These are phyloP conservation scores for Megastigmus dorsalis DNA, from an alignment of 2,888 invertebrate species.

Conservation along the genomic window DNA sequence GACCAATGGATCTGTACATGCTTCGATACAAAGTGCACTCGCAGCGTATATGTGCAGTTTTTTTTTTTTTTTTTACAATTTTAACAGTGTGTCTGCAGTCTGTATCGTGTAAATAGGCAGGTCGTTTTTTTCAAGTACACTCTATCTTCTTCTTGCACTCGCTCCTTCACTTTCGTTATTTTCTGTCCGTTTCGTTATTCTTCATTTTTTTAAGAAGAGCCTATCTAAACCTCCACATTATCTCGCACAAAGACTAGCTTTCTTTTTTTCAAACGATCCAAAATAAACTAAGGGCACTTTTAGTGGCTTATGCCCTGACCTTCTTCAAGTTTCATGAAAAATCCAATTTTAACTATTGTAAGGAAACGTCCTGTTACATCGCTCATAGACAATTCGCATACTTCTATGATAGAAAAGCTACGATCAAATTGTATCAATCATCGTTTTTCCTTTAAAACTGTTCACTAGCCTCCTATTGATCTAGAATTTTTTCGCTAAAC, in stretches of 20 bases:
- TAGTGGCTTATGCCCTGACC: conserved; percentile 72
- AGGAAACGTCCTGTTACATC: conserved; percentile 79
- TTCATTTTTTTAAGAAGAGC: conserved; percentile 63
- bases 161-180: conserved; percentile 55
- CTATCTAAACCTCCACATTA: conserved; percentile 69
- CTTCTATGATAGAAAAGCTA: conserved; percentile 70
- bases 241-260: conserved; percentile 71
- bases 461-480: conserved; percentile 61
- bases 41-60: conserved; percentile 67
- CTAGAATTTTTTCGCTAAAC: conserved; percentile 62
- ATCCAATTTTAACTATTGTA: conserved; percentile 79
- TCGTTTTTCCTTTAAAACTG: conserved; percentile 63
- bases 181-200: conserved; percentile 55
- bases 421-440: conserved; percentile 78
- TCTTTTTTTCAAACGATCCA: conserved; percentile 67
- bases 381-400: conserved; percentile 76
- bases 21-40: conserved; percentile 64
- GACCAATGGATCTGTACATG: conserved; percentile 63
- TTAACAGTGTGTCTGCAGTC: conserved; percentile 67
- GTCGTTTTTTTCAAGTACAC: conserved; percentile 58
- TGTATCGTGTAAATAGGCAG: conserved; percentile 66
- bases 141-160: conserved; percentile 55
- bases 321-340: conserved; percentile 76
- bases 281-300: conserved; percentile 74
- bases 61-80: conserved; percentile 65